Evolutionary conservation across 2,113 vertebrate species (phyloP).

Genomic region (Grantiella picta): DNA sequence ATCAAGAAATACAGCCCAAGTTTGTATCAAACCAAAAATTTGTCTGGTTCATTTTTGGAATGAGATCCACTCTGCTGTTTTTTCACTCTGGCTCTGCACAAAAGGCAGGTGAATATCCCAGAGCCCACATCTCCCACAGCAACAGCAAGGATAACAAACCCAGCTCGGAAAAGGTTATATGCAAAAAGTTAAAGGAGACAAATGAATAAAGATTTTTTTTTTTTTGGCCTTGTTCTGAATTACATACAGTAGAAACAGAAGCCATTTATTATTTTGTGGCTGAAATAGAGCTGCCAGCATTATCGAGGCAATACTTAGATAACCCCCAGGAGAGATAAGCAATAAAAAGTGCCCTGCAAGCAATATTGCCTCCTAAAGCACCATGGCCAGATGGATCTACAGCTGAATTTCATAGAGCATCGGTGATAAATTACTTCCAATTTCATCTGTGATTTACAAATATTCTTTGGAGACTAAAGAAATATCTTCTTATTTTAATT

Average conservation of each 20-base stretch:
- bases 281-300: slow-evolving; percentile 37
- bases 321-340: slow-evolving; percentile 69
- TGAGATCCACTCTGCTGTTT: not conserved
- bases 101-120: not conserved
- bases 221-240: not conserved
- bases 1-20: not conserved
- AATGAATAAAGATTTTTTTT: not conserved
- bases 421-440: slow-evolving; percentile 72
- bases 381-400: slow-evolving; percentile 69
- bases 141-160: not conserved
- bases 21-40: not conserved
- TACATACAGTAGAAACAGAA: not conserved
- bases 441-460: slow-evolving; percentile 73
- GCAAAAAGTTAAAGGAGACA: slow-evolving; percentile 6
- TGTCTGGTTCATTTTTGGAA: not conserved
- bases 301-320: slow-evolving; percentile 62
- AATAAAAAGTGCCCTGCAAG: slow-evolving; percentile 71
- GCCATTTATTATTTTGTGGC: slow-evolving; percentile 48
- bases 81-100: not conserved
- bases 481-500: slow-evolving; percentile 61
- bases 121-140: not conserved
- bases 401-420: slow-evolving; percentile 65
- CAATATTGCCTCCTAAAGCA: slow-evolving; percentile 71
- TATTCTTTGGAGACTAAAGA: slow-evolving; percentile 58
- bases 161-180: not conserved